phyloP scores from a whole-genome alignment of 2,797 vertebrate genomes.

The Agapornis canus region DNA sequence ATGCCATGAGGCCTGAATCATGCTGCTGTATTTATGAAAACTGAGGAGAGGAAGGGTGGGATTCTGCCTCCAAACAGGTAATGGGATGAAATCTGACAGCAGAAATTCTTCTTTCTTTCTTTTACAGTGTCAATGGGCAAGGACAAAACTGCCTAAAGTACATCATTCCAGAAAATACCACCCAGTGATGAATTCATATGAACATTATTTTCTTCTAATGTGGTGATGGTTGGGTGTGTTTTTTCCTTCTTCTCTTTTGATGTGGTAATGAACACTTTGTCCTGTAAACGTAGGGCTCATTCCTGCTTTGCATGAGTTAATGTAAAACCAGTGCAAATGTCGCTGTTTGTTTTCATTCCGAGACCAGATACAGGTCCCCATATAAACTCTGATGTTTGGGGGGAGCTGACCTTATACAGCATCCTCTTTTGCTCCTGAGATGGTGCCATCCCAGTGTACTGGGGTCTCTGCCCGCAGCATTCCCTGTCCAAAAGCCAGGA shows the following conservation, averaged over 20 bases:
- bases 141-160: not conserved
- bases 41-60: not conserved
- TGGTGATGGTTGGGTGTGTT: fast-evolving
- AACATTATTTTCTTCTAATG: not conserved
- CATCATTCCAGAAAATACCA: not conserved
- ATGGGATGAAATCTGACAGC: not conserved
- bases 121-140: not conserved
- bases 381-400: not conserved
- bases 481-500: not conserved
- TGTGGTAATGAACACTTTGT: not conserved
- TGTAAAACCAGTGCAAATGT: not conserved
- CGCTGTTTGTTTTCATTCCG: not conserved
- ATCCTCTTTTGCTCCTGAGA: not conserved
- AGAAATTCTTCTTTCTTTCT: not conserved
- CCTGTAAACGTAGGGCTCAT: not conserved
- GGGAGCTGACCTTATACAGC: not conserved
- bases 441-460: not conserved
- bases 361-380: not conserved
- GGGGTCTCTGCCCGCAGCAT: not conserved
- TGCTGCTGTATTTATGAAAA: not conserved
- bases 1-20: not conserved
- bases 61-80: not conserved
- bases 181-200: not conserved
- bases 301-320: not conserved
- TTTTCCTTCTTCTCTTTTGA: not conserved